Evolutionary conservation across 2,888 invertebrate species (phyloP).

Genomic region (Drosophila planitibia): DNA sequence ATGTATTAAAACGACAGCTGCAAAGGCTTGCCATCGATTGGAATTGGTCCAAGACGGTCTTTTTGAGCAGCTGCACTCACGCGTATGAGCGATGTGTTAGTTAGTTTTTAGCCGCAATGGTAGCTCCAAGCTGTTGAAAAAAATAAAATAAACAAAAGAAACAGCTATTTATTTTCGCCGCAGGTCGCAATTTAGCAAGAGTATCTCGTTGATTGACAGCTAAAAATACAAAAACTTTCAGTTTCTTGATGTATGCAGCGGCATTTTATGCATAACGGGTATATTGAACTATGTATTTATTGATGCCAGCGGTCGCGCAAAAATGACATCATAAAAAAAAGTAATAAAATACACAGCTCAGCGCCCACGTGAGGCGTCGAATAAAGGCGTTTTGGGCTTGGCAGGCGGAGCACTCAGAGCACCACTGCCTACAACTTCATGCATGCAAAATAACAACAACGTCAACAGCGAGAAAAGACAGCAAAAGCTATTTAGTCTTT

Average conservation of each 20-base stretch:
- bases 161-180: slow-evolving; percentile 1
- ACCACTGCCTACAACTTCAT: slow-evolving; percentile 39
- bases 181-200: neutral
- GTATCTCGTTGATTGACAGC: slow-evolving; percentile 17
- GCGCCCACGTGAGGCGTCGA: slow-evolving; percentile 42
- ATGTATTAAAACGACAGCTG: slow-evolving; percentile 52
- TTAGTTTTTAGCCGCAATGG: slow-evolving; percentile 1
- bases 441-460: slow-evolving; percentile 11
- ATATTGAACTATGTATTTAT: slow-evolving; percentile 47
- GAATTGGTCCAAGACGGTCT: slow-evolving; percentile 54
- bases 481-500: slow-evolving; percentile 45
- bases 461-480: slow-evolving; percentile 14
- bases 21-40: slow-evolving; percentile 59
- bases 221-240: slow-evolving; percentile 39
- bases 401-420: slow-evolving; percentile 25
- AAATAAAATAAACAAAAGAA: too few relatives aligned
- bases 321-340: slow-evolving; percentile 58
- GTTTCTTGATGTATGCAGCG: slow-evolving; percentile 22
- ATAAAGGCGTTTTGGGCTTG: slow-evolving; percentile 55
- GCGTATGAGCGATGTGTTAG: neutral
- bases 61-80: slow-evolving; percentile 38
- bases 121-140: neutral
- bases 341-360: slow-evolving; percentile 17
- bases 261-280: slow-evolving; percentile 39
- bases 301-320: slow-evolving; percentile 39